Evolutionary conservation across 2,797 vertebrate species (phyloP).

Genomic region (Selene dorsalis): DNA sequence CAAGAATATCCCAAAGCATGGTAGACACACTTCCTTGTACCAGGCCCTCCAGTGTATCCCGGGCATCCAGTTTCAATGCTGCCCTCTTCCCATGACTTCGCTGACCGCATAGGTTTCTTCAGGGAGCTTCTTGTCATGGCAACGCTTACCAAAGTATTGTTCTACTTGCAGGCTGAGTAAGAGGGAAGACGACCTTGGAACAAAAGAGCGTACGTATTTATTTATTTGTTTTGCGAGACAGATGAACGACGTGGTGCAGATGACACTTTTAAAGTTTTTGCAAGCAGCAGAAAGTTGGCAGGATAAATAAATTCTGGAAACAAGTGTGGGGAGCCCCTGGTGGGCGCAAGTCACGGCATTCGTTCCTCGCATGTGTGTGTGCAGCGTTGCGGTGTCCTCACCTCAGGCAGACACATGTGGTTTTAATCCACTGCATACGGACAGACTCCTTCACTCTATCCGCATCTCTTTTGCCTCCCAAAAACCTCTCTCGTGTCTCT

Average conservation of each 20-base stretch:
- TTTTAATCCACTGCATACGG: conserved; percentile 73
- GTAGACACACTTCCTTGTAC: not conserved
- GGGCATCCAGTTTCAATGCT: conserved; percentile 59
- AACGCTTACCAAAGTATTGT: conserved; percentile 74
- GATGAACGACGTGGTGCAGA: conserved; percentile 46
- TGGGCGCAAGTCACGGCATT: conserved; percentile 76
- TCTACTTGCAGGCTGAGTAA: conserved; percentile 41
- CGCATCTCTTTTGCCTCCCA: conserved; percentile 52
- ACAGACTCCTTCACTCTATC: conserved; percentile 64
- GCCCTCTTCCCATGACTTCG: conserved; percentile 74
- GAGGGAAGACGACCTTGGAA: conserved; percentile 55
- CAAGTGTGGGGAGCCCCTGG: conserved; percentile 58
- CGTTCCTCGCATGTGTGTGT: conserved; percentile 69
- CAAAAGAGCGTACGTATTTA: conserved; percentile 49
- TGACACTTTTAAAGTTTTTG: conserved; percentile 62
- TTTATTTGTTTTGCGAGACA: conserved; percentile 58
- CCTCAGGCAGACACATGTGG: conserved; percentile 82
- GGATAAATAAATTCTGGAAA: conserved; percentile 64
- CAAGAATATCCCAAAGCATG: not conserved
- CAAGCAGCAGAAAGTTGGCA: conserved; percentile 67
- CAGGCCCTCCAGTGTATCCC: conserved; percentile 47
- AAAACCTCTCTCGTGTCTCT: conserved; percentile 60
- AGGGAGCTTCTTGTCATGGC: conserved; percentile 73
- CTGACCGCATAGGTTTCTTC: conserved; percentile 71
- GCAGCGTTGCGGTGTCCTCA: conserved; percentile 72